Evolutionary conservation across 2,797 vertebrate species (phyloP), one percentile per base, ranked within the genome.

Genomic region (Pangasius krempfi): DNA sequence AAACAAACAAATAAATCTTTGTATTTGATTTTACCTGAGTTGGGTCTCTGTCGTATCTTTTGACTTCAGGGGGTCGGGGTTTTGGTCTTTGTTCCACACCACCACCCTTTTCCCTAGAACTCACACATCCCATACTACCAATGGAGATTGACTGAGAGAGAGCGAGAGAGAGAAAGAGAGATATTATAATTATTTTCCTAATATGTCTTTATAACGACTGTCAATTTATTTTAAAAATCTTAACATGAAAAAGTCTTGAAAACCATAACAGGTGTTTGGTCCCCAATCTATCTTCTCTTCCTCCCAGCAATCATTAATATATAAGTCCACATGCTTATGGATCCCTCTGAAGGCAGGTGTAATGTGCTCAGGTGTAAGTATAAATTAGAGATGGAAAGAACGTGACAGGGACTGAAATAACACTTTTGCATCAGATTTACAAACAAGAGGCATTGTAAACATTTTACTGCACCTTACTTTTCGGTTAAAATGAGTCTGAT

Each of bases 61-160:
- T 50, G 47, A 47, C 20, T 33, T 80, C 83, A 14, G 64, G 44
- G 13, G 50, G 37, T 62, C 30, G 50, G 13, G 72, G 30, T 22
- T 60, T 68, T 30, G 66, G 27, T 18, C 22, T 83, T 27, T 64
- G n/a, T 13, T 40, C 18, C 30, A 47, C 16, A 58, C 30, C 40
- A 70, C 60, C 68, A 72, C 52, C 44, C 30, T 87, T 85, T 54
- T 27, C 1, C 33, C 2, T 85, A 64, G 89, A 88, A 1, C 60
- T 75, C 62, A 70, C 78, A 68, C 88, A 90, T 73, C 89, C 88
- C 89, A 91, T 87, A 79, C 70, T 86, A 72, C 18, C 30, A 54
- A 10, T 37, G 9, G 12, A 18, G 8, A 54, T 58, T 18, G 50
- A 86, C 20, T n/a, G 20, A 73, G 52, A 14, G 12, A 54, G 54